phyloP scores from a whole-genome alignment of 2,888 invertebrate genomes.

The Tiliacea citrago region DNA sequence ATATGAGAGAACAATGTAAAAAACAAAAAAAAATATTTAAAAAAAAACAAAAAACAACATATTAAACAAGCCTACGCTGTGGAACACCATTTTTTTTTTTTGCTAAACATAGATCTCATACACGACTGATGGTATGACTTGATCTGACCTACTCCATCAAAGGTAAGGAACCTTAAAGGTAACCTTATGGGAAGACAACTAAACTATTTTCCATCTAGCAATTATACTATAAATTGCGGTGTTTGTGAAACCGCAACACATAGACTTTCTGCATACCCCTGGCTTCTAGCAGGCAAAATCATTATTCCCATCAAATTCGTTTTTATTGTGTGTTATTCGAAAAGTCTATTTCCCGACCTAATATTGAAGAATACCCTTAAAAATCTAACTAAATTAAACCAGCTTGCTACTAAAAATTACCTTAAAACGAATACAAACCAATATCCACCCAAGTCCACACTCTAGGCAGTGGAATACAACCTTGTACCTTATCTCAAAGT shows the following conservation, averaged over 20 bases:
- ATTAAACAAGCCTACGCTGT: background rate
- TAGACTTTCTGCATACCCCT: background rate
- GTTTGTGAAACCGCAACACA: no score
- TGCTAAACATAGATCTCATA: background rate
- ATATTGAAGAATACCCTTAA: background rate
- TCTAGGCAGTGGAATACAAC: slow-evolving; percentile 61
- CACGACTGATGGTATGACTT: background rate
- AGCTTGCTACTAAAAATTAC: background rate
- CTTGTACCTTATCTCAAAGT: slow-evolving; percentile 85
- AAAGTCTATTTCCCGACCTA: background rate
- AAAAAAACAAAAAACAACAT: no score
- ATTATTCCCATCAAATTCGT: no score
- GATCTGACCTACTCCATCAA: background rate
- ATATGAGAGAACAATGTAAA: no score
- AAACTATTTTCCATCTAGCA: background rate
- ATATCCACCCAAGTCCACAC: slow-evolving; percentile 59
- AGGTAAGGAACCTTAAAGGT: background rate
- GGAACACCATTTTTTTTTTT: background rate
- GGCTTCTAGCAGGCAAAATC: background rate
- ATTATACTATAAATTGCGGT: background rate
- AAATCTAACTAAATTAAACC: background rate
- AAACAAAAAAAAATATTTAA: no score
- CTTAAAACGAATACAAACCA: slow-evolving; percentile 16
- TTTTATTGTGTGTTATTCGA: no score
- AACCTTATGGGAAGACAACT: background rate